Percentiles rank a stretch among this genome's conserved stretches.
Evolutionary conservation across 2,113 vertebrate genomes (phyloP).

Genomic region (Vidua macroura): DNA sequence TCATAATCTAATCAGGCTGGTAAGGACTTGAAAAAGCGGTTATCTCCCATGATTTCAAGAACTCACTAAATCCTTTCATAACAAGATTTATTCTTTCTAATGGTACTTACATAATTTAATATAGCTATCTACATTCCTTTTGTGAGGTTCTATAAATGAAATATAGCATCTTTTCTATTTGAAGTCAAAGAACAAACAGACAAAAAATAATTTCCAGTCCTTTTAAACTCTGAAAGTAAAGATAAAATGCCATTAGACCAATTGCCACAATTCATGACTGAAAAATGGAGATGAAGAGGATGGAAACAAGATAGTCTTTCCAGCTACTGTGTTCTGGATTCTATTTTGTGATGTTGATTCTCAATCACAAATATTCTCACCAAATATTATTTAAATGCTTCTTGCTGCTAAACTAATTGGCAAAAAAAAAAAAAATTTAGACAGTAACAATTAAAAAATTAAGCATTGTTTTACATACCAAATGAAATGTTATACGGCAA

Average conservation of each 20-base stretch:
- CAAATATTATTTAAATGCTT: background rate
- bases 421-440: background rate
- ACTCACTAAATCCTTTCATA: background rate
- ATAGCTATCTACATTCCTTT: slow-evolving; percentile 29
- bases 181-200: background rate
- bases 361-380: background rate
- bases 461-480: background rate
- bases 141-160: slow-evolving; percentile 7
- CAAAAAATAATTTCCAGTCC: slow-evolving; percentile 3
- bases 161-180: slow-evolving; percentile 32
- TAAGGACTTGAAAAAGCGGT: background rate
- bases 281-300: slow-evolving; percentile 7
- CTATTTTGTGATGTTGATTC: background rate
- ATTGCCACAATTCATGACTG: background rate
- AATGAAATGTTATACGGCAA: background rate
- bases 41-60: slow-evolving; percentile 18
- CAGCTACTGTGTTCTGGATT: background rate
- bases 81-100: slow-evolving; percentile 4
- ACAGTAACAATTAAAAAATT: background rate
- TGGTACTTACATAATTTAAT: slow-evolving; percentile 32
- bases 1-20: background rate
- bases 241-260: slow-evolving; percentile 8
- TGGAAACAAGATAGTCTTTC: background rate
- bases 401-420: background rate
- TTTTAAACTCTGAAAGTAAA: slow-evolving; percentile 20